Percentiles rank a stretch among this genome's conserved stretches.
Evolutionary conservation across 1,140 invertebrate genomes (phyloP).

Genomic region (Drosophila arizonae): DNA sequence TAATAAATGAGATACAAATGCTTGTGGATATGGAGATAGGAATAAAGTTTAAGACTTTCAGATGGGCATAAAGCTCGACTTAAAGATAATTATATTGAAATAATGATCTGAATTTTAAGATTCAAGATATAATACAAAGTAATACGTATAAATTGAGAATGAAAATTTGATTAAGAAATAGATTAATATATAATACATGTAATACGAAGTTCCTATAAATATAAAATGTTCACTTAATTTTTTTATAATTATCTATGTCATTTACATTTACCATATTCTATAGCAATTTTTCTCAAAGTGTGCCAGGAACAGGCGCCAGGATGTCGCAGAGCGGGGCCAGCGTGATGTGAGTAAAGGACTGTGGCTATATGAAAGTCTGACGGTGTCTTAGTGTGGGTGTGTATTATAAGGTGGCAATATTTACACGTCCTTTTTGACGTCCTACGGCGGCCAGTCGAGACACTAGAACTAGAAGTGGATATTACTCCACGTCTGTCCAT

Average conservation of each 20-base stretch:
- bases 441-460: constrained; percentile 40
- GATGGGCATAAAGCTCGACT: no score
- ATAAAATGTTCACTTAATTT: not conserved
- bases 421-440: constrained; percentile 65
- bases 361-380: not conserved
- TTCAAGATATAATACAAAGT: no score
- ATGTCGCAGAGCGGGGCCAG: constrained; percentile 24
- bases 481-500: constrained; percentile 42
- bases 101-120: no score
- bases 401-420: constrained; percentile 59
- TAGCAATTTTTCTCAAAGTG: constrained; percentile 1
- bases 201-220: not conserved
- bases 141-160: no score
- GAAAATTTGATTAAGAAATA: no score
- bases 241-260: not conserved
- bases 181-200: no score
- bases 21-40: no score
- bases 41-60: no score
- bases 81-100: no score
- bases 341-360: not conserved
- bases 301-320: constrained; percentile 58
- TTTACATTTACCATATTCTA: not conserved
- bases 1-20: no score
- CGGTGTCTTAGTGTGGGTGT: not conserved
- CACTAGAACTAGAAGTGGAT: constrained; percentile 52